These are phyloP conservation scores for Tympanuchus pallidicinctus DNA, from an alignment of 2,113 vertebrate genomes.

Conservation along the genomic window DNA sequence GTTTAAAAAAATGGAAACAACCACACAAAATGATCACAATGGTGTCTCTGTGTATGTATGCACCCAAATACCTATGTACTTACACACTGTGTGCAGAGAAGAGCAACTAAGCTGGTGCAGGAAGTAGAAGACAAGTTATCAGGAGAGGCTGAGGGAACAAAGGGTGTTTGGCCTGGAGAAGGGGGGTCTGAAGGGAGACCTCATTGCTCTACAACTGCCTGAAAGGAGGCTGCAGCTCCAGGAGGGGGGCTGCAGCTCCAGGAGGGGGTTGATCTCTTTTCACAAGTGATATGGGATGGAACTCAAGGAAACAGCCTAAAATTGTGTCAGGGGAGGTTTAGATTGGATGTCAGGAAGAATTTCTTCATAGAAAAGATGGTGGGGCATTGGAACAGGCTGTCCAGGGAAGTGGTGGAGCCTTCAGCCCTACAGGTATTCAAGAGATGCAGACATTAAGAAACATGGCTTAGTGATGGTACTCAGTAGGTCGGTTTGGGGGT, in stretches of 20 bases:
- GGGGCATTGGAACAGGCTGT: neutral
- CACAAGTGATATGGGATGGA: neutral
- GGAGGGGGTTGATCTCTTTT: neutral
- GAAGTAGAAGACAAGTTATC: neutral
- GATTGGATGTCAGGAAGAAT: neutral
- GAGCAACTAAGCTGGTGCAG: neutral
- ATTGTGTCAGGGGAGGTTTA: neutral
- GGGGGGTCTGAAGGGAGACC: neutral
- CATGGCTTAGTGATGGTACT: neutral
- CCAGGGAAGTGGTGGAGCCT: neutral
- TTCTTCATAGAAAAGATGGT: neutral
- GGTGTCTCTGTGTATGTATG: rapidly evolving
- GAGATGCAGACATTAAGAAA: neutral
- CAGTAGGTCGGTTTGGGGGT: neutral
- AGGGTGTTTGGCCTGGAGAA: neutral
- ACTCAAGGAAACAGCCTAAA: neutral
- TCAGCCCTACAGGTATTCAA: neutral
- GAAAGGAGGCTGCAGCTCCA: neutral
- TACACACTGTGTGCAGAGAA: neutral
- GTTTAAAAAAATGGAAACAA: no score
- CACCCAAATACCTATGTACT: neutral
- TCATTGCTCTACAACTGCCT: neutral
- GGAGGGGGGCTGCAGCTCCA: neutral
- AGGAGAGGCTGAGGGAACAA: neutral
- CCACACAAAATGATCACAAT: neutral